Evolutionary conservation across 2,113 vertebrate species (phyloP).

Genomic region (Cyprinodon variegatus): DNA sequence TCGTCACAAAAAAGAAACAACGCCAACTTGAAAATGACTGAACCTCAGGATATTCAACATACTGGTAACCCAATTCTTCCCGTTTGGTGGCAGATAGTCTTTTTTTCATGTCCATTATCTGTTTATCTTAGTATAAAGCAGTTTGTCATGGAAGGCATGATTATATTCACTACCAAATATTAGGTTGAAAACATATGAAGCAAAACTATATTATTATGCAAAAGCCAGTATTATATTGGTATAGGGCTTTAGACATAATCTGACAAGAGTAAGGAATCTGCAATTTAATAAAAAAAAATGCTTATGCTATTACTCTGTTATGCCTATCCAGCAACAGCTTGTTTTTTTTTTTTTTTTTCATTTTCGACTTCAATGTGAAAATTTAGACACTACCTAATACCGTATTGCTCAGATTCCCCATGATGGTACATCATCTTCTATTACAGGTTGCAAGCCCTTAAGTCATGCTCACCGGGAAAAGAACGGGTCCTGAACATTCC

Average conservation of each 20-base stretch:
- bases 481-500: conserved; percentile 57
- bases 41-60: too few species aligned
- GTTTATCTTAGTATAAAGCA: neutral
- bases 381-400: conserved; percentile 50
- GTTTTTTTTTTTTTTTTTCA: conserved; percentile 31
- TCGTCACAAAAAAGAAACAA: too few species aligned
- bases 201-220: conserved; percentile 44
- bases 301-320: conserved; percentile 9
- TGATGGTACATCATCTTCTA: conserved; percentile 70
- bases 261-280: neutral
- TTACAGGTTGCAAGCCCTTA: conserved; percentile 59
- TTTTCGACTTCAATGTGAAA: conserved; percentile 51
- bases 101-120: neutral
- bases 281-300: conserved; percentile 18
- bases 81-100: too few species aligned
- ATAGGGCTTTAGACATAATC: neutral
- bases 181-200: neutral
- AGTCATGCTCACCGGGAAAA: conserved; percentile 67
- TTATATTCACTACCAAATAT: neutral
- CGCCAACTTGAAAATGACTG: too few species aligned
- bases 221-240: conserved; percentile 26
- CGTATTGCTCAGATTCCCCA: conserved; percentile 43
- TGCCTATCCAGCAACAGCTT: conserved; percentile 20
- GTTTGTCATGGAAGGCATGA: too few species aligned
- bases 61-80: too few species aligned